Evolutionary conservation across 2,888 invertebrate species (phyloP), one percentile per base, ranked within the genome.

Genomic region (Boloria euphrosyne): DNA sequence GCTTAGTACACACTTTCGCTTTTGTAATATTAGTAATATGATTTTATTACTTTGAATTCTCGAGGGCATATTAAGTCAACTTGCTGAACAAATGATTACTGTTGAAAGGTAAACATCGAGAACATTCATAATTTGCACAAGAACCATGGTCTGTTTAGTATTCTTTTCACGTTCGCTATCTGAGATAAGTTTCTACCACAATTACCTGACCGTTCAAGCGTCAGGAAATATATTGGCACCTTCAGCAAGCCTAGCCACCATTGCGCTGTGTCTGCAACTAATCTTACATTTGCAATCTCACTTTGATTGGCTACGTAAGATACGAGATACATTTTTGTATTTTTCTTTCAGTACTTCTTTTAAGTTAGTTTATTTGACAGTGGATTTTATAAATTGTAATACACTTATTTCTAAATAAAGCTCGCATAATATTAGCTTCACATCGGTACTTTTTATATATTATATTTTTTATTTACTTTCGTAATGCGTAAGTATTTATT

Each of bases 191-290:
- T 92, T 90, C 90, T 87, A 84, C 90, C 90, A 91, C 92, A 92
- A 92, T 92, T 91, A 90, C 92, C 92, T 91, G 92, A 92, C 91
- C 92, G 92, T 92, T 91, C 91, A 92, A 89, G 90, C 92, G 92
- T 91, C 91, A 90, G 85, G 89, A 86, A 86, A 91, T 90, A 90
- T 90, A 89, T 90, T 90, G 89, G 89, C 89, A 87, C 86, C 87
- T 89, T 82, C 84, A 86, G 86, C 84, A 84, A 84, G 75, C 78
- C 78, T 77, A 72, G 46, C 76, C 77, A 73, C 74, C 75, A 66
- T 61, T 68, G 66, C 71, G 72, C 68, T 73, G 69, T 78, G 78
- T 75, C 78, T 78, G 73, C 76, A 71, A 71, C 81, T 80, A 81
- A 86, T 85, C 81, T 83, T 76, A 75, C 78, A 85, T 84, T 84